Evolutionary conservation across 2,113 vertebrate genomes (phyloP).

Genomic region (Alethe diademata): DNA sequence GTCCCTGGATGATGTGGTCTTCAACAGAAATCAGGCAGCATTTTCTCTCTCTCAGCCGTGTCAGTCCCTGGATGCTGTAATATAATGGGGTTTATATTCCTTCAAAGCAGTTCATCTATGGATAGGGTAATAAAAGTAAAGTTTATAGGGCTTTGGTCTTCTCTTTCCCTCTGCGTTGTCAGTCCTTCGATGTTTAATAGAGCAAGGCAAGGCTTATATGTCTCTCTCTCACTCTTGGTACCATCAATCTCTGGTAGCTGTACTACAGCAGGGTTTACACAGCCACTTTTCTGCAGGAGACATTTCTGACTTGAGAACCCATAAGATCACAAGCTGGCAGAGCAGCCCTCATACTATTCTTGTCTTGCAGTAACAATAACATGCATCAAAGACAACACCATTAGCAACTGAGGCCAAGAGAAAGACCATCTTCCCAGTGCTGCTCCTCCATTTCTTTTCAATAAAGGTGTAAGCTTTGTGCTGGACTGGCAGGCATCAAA

Average conservation of each 20-base stretch:
- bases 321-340: neutral
- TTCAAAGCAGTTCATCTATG: conserved; percentile 64
- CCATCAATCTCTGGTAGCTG: conserved; percentile 73
- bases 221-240: conserved; percentile 54
- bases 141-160: conserved; percentile 77
- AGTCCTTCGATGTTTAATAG: conserved; percentile 72
- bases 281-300: conserved; percentile 74
- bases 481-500: neutral
- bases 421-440: neutral
- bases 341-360: neutral
- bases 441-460: neutral
- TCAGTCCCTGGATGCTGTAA: conserved; percentile 55
- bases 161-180: conserved; percentile 68
- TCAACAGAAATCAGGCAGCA: conserved; percentile 69
- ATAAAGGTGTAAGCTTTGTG: neutral
- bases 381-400: neutral
- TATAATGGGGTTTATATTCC: conserved; percentile 69
- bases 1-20: conserved; percentile 66
- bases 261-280: conserved; percentile 69
- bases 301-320: conserved; percentile 48
- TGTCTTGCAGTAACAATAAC: neutral
- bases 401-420: neutral
- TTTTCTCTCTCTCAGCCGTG: conserved; percentile 49
- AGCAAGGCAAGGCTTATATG: conserved; percentile 72
- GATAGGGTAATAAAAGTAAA: conserved; percentile 70